These are phyloP conservation scores for Manacus vitellinus DNA, from an alignment of 2,113 vertebrate genomes.

Conservation along the genomic window DNA sequence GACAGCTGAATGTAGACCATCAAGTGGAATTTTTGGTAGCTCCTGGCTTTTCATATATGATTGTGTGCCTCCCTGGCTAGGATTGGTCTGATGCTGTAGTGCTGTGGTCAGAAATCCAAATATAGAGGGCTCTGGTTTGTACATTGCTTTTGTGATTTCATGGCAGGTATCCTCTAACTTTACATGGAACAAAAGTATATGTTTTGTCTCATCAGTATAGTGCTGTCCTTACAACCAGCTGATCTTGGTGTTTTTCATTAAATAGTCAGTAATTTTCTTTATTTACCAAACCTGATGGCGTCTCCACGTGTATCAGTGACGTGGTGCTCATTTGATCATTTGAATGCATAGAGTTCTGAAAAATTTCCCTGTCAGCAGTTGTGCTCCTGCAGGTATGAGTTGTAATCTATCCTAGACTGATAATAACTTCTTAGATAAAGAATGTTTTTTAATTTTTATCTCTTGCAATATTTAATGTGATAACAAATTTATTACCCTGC, in stretches of 20 bases:
- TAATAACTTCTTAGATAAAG: not conserved
- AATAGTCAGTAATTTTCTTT: not conserved
- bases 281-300: not conserved
- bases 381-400: not conserved
- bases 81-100: not conserved
- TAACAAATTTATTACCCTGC: not conserved
- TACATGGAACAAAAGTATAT: not conserved
- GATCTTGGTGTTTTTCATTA: not conserved
- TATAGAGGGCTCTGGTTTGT: not conserved
- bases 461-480: accelerated
- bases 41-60: not conserved
- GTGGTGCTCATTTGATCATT: not conserved
- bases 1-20: not conserved
- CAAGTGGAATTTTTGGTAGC: not conserved
- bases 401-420: not conserved
- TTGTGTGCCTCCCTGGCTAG: not conserved
- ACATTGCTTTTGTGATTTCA: not conserved
- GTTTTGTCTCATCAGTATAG: not conserved
- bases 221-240: not conserved
- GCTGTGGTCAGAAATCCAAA: not conserved
- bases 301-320: not conserved
- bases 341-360: not conserved
- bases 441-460: not conserved
- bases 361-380: not conserved
- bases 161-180: not conserved